Evolutionary conservation across 2,888 invertebrate genomes (phyloP).

Genomic region (Loripinus fragilis): DNA sequence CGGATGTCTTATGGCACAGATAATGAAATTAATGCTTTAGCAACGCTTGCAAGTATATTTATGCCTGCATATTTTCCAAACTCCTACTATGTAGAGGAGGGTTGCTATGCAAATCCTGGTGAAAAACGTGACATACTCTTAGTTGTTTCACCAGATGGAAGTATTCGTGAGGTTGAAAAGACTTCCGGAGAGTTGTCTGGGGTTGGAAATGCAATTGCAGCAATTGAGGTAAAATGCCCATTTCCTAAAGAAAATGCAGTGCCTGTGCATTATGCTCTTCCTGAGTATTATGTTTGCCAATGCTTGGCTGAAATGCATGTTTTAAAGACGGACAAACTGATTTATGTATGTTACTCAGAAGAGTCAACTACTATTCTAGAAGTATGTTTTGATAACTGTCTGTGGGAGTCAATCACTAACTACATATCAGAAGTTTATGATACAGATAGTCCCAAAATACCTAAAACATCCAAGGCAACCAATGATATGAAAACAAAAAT

Average conservation of each 20-base stretch:
- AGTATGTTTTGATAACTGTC: neutral
- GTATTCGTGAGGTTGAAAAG: constrained; percentile 1
- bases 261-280: constrained; percentile 35
- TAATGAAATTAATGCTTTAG: constrained; percentile 35
- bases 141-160: constrained; percentile 47
- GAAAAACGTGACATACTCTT: constrained; percentile 3
- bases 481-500: neutral
- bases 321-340: constrained; percentile 20
- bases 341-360: constrained; percentile 38
- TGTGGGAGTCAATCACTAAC: neutral
- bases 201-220: neutral
- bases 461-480: neutral
- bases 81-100: constrained; percentile 34
- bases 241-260: constrained; percentile 25
- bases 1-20: constrained; percentile 28
- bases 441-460: neutral
- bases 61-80: constrained; percentile 33
- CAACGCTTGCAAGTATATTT: constrained; percentile 33
- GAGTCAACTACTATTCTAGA: constrained; percentile 33
- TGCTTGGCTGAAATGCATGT: constrained; percentile 44
- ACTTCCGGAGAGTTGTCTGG: neutral
- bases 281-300: constrained; percentile 35
- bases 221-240: constrained; percentile 45
- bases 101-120: constrained; percentile 36
- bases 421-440: constrained; percentile 22